Evolutionary conservation across 2,797 vertebrate species (phyloP), one percentile per base, ranked within the genome.

Genomic region (Scolopax rusticola): DNA sequence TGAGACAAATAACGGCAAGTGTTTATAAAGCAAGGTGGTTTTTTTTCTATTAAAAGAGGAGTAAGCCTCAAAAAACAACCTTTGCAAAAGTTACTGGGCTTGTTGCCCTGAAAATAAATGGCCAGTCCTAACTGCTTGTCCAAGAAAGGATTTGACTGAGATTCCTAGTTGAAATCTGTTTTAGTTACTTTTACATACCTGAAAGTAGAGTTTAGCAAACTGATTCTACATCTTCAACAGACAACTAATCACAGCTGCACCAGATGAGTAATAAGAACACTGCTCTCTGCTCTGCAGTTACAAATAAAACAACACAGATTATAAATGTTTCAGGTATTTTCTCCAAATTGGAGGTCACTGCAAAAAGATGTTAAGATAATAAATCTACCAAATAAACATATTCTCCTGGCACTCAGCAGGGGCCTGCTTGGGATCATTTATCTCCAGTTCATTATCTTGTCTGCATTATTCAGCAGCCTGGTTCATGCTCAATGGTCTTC

Each of bases 401-500:
- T 84, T 97, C 97, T 98, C 97, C 92, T 94, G 97, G 90, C 97
- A 97, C 97, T 92, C 98, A 98, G 97, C 90, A 74, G 96, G 97
- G 78, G 87, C 84, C 67, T 81, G 79, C 97, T 90, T 97, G 97
- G 97, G 98, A 98, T 97, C 97, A 96, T 98, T 98, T 98, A 97
- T 98, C 98, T 98, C 97, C 92, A 97, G 96, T 98, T 98, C 98
- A 98, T 98, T 98, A 98, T 98, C 98, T 98, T 98, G 98, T 98
- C 98, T 98, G 96, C 97, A 97, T 98, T 98, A 98, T 98, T 98
- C 97, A 97, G 96, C 95, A 98, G 97, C 94, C 86, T 96, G 90
- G 91, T 97, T 98, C 96, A 97, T 98, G 96, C 90, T 98, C 98
- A 97, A 68, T 98, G 94, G 98, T 97, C 98, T 98, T 99, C 97